These are phyloP conservation scores for Sphenodon punctatus DNA, from an alignment of 2,797 vertebrate species.

Conservation along the genomic window DNA sequence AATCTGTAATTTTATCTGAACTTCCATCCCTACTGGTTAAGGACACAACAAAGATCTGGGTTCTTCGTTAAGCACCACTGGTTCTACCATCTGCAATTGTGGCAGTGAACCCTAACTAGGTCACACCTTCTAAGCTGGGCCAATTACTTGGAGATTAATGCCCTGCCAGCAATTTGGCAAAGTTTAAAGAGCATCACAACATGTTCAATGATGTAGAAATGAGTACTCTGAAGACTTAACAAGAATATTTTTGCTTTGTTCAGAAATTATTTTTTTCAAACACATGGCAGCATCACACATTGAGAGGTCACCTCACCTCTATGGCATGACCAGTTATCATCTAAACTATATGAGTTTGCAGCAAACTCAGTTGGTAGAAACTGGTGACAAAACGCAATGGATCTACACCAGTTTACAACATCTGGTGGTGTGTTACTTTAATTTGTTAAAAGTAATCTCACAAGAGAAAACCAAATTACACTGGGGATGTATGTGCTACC, in stretches of 20 bases:
- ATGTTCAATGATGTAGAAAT: no score
- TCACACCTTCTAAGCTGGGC: no score
- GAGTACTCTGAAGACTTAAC: no score
- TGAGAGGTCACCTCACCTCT: not conserved
- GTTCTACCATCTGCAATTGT: no score
- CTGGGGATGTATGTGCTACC: not conserved
- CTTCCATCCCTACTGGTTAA: no score
- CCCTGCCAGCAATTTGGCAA: no score
- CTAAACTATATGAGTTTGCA: not conserved
- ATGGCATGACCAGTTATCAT: not conserved
- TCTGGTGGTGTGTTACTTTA: not conserved
- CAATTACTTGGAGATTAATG: no score
- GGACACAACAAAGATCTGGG: no score
- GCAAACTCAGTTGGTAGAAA: not conserved
- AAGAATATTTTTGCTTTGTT: not conserved
- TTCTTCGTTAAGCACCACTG: no score
- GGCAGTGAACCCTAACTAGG: no score
- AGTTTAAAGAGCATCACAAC: no score
- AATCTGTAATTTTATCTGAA: no score
- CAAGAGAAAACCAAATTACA: not conserved
- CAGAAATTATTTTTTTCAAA: not conserved
- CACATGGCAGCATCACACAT: not conserved
- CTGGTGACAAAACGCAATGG: not conserved
- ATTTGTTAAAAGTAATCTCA: not conserved
- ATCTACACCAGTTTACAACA: conserved; percentile 1